Evolutionary conservation across 2,113 vertebrate species (phyloP).

Genomic region (Phyllostomus discolor): DNA sequence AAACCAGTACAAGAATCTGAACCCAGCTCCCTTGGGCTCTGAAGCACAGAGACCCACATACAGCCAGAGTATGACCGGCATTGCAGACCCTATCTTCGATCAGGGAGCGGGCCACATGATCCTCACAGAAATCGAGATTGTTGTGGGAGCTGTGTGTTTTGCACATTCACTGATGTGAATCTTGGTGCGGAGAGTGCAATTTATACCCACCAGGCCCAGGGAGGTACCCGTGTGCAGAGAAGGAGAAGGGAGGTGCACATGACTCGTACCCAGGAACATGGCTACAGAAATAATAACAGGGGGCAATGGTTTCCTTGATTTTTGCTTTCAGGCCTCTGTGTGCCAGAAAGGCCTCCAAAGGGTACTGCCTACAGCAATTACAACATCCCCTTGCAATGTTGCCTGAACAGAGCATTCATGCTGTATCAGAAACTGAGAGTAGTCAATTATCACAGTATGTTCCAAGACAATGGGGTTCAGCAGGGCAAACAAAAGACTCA

Average conservation of each 20-base stretch:
- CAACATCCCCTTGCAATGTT: not conserved
- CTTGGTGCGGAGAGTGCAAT: not conserved
- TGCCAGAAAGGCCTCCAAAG: constrained; percentile 29
- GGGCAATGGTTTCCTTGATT: constrained; percentile 23
- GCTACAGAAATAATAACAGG: constrained; percentile 41
- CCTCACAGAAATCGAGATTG: not conserved
- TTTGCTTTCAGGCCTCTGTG: constrained; percentile 30
- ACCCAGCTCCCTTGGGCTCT: not conserved
- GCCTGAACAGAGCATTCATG: constrained; percentile 24
- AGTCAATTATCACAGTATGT: constrained; percentile 54
- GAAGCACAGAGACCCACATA: not conserved
- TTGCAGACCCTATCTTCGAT: not conserved
- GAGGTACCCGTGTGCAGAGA: not conserved
- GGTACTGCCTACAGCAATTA: constrained; percentile 17
- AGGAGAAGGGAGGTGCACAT: not conserved
- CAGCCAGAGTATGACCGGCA: not conserved
- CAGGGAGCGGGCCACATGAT: not conserved
- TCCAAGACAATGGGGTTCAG: constrained; percentile 60
- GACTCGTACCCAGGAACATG: not conserved
- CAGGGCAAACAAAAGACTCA: constrained; percentile 38
- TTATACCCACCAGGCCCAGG: not conserved
- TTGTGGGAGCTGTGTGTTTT: not conserved
- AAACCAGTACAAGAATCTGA: not conserved
- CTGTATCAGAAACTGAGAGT: constrained; percentile 29
- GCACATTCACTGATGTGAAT: not conserved